phyloP scores from a whole-genome alignment of 2,888 invertebrate species.

The Platycnemis pennipes region DNA sequence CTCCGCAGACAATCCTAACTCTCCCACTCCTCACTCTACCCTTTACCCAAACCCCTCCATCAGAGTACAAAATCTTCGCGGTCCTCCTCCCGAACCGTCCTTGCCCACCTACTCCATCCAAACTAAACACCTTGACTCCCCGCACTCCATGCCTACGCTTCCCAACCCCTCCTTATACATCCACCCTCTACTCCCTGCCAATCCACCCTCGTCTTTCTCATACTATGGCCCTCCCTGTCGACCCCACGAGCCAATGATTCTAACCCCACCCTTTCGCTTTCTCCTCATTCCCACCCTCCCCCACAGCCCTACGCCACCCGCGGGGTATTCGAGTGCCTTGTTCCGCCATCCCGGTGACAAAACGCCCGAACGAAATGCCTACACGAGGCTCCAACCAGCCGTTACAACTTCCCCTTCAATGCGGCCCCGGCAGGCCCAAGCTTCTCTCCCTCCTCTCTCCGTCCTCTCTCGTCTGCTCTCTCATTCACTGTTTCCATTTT shows the following conservation, averaged over 20 bases:
- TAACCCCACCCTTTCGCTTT: neutral
- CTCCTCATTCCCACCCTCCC: neutral
- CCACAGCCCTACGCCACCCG: neutral
- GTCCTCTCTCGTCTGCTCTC: too few relatives aligned
- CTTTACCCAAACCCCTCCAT: neutral
- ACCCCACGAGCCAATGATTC: neutral
- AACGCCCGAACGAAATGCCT: constrained; percentile 27
- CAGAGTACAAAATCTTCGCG: neutral
- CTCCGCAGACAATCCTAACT: neutral
- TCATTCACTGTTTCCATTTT: too few relatives aligned
- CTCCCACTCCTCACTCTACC: neutral
- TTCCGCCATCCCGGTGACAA: neutral
- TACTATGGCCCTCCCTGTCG: too few relatives aligned
- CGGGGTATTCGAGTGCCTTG: neutral
- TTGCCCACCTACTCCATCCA: neutral
- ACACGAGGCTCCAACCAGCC: neutral
- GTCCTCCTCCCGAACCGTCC: neutral
- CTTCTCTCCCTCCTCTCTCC: neutral
- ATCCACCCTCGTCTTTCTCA: neutral
- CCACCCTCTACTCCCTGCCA: neutral
- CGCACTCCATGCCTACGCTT: too few relatives aligned
- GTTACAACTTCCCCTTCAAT: neutral
- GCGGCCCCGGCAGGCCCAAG: too few relatives aligned
- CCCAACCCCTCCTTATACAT: too few relatives aligned
- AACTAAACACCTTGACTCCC: neutral